Evolutionary conservation across 30 jellyfish, hydroid and myxozoan species (phyloP), one percentile per base, ranked within the genome.

Genomic region (Aurelia aurita): DNA sequence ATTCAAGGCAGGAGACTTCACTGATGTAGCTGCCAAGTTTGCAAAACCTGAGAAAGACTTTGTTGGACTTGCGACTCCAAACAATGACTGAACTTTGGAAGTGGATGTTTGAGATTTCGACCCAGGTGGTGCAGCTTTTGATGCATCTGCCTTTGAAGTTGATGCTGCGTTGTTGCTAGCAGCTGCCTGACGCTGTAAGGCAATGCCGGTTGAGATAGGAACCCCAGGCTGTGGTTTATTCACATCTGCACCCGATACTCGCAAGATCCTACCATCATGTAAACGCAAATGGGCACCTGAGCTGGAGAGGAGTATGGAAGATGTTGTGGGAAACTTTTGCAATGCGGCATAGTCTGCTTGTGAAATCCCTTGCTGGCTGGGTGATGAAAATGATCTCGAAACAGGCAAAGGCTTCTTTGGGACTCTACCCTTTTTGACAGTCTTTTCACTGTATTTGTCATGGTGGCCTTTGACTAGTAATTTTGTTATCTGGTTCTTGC

Each of bases 261-360:
- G 84, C 79, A 83, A 22, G 28, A 83, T 90, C 49, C 87, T 75
- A 0, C 97, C 97, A 64, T 83, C 90, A 43, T 90, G 97, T 16
- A 90, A 74, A 12, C 96, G 84, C 47, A 90, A 79, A 15, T 90
- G 94, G 2, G 87, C 96, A 19, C 97, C 94, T 11, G 97, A 62
- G 53, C 87, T 77, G 53, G 92, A 77, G 16, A 91, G 83, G 63
- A 90, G 49, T 0, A 90, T 60, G 21, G 91, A 79, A 34, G 97
- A 75, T 3, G 96, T 86, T 13, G 85, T 39, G 19, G 97, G 90
- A 34, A 84, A 72, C 46, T 81, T 55, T 65, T 90, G 97, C 84
- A 84, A 29, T 18, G 93, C 69, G 19, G 68, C 73, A 13, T 34
- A 26, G 43, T 65, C 81, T 34, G 76, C 51, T 60, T 77, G 61